These are phyloP conservation scores for Megaustenia siamemsis DNA, from an alignment of 2,888 invertebrate species.

Conservation along the genomic window DNA sequence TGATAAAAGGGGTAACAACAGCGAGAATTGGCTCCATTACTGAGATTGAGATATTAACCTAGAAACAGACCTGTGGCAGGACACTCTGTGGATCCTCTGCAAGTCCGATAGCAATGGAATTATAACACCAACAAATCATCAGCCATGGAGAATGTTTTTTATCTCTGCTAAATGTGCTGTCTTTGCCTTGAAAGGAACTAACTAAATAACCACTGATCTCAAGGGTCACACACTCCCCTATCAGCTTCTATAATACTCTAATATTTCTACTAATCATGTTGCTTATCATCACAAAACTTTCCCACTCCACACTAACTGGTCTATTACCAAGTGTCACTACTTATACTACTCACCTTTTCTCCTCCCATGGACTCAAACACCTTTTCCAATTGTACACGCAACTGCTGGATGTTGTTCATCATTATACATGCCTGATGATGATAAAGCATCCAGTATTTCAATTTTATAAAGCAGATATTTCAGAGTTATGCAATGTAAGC, in stretches of 20 bases:
- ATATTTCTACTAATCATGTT: not conserved
- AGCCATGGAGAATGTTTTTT: too few relatives aligned
- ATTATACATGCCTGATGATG: constrained; percentile 93
- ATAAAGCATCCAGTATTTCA: not conserved
- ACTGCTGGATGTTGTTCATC: constrained; percentile 99
- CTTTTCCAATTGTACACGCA: constrained; percentile 98
- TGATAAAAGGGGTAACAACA: too few relatives aligned
- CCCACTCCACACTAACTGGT: not conserved
- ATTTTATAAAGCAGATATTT: not conserved
- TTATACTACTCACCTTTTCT: constrained; percentile 84
- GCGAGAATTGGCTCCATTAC: too few relatives aligned
- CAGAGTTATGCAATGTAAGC: not conserved
- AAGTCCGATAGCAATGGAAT: too few relatives aligned
- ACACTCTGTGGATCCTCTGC: too few relatives aligned
- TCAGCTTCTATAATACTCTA: not conserved
- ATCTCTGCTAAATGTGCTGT: too few relatives aligned
- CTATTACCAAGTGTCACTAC: not conserved
- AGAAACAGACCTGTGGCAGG: too few relatives aligned
- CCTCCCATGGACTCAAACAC: constrained; percentile 99
- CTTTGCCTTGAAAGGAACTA: too few relatives aligned
- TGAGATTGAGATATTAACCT: too few relatives aligned
- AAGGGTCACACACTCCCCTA: too few relatives aligned
- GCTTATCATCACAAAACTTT: not conserved
- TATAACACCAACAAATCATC: too few relatives aligned
- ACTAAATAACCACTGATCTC: too few relatives aligned